These are phyloP conservation scores for Bombus sibiricus DNA, from an alignment of 1,140 invertebrate species.

Conservation along the genomic window DNA sequence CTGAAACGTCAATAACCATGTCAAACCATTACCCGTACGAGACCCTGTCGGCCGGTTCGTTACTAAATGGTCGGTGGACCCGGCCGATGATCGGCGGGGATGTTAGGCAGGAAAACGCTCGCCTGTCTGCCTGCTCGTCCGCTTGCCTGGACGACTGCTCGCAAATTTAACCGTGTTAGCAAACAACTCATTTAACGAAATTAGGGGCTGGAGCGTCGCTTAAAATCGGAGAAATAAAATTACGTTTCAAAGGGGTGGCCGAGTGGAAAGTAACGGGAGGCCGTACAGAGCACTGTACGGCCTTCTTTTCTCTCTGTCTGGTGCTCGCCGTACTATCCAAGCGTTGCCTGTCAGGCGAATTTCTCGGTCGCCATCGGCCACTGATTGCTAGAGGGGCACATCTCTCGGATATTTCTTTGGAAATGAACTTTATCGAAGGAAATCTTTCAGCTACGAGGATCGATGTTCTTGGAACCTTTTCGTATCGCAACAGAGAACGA, in stretches of 20 bases:
- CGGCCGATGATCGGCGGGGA: constrained; percentile 46
- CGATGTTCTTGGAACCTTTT: background rate
- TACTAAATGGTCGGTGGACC: constrained; percentile 61
- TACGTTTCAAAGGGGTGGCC: constrained; percentile 68
- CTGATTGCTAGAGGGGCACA: background rate
- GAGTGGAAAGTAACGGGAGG: constrained; percentile 20
- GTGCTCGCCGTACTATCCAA: background rate
- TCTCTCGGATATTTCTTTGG: constrained; percentile 12
- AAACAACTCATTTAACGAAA: constrained; percentile 83
- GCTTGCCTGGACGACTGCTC: constrained; percentile 61
- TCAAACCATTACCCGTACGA: constrained; percentile 80
- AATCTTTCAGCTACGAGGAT: background rate
- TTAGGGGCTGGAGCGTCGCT: constrained; percentile 79
- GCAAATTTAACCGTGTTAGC: constrained; percentile 81
- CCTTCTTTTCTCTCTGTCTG: constrained; percentile 1
- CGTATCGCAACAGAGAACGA: background rate
- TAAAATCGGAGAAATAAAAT: constrained; percentile 82
- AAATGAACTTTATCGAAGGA: constrained; percentile 12
- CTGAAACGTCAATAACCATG: constrained; percentile 83
- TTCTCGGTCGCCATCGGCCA: background rate
- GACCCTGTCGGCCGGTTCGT: constrained; percentile 73
- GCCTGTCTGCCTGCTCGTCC: constrained; percentile 53
- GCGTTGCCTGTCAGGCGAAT: background rate
- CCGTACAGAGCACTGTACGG: background rate
- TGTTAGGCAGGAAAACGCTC: constrained; percentile 48